Base-by-base conservation (phyloP, 92 coral and sea anemone genomes). In the Virgularia gustaviana region DNA sequence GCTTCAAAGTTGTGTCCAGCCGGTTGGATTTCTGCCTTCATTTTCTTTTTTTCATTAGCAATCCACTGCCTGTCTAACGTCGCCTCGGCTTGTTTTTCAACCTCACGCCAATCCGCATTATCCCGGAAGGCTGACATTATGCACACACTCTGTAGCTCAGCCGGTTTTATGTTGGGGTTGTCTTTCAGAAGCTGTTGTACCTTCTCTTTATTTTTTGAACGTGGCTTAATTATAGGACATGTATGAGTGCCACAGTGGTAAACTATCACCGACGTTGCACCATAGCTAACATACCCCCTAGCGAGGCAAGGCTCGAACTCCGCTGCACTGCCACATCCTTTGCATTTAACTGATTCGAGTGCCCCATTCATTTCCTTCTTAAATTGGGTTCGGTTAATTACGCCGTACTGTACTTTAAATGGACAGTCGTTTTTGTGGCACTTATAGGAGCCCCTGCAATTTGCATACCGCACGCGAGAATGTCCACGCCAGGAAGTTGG, bases 1-100 rank as follows among this genome's bases (percentile, higher is more conserved):
- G 89, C 89, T 64, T 85, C 89, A 55, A 79, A 85, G 38, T 85
- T 59, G 25, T 80, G 78, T 1, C 88, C 81, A 31, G 9, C 37
- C 2, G 88, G 81, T 35, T 84, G 75, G 32, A 49, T 81, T 6
- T 81, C 78, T 35, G 54, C 35, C 49, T 73, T 82, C 54, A 81
- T 42, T 63, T 73, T 65, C 62, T 73, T 78, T 44, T 81, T 85
- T 27, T 62, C 42, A 55, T 85, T 85, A 0, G 73, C 47, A 11
- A 85, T 45, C 82, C 81, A 72, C 47, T 85, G 47, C 32, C 73
- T 33, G 64, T 76, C 78, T 22, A 81, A 51, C 7, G 76, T 71
- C 27, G 71, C 52, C 43, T 59, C 63, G 1, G 73, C 89, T 61
- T 63, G 63, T 61, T 77, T 85, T 59, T 72, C 73, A 3, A 81